Evolutionary conservation across 2,113 vertebrate species (phyloP), one percentile per base, ranked within the genome.

Genomic region (Mobula hypostoma): DNA sequence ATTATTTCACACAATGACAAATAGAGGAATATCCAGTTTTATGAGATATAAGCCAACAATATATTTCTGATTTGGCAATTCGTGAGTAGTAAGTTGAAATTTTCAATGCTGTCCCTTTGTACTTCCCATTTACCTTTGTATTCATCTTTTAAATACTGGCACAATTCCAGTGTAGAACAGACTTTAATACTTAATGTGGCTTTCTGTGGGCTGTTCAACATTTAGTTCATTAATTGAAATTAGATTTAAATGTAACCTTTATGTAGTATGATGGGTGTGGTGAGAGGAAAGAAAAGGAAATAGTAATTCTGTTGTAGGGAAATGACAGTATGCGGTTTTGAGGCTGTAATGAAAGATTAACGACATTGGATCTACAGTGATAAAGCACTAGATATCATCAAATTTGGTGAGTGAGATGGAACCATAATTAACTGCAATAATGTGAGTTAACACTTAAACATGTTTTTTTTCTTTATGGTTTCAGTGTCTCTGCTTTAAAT

Each of bases 1-100:
- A 74, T 85, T 85, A 9, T 40, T 93, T 36, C 68, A 74, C 90
- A 74, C 91, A 93, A 56, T 93, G 70, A 12, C 56, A 70, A 74
- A 76, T 66, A 56, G 70, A 27, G 21, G 90, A 92, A 24, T 92
- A 72, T 15, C 68, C 91, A 76, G 70, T 93, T 74, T 8, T 17
- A 21, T 56, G 91, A 90, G 68, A 74, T 48, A 48, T 2, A 80
- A 40, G 8, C 78, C n/a, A 80, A 36, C 32, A 80, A 80, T 36
- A 29, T 80, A 17, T 82, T 74, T 74, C 21, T 74, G 72, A 24
- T 74, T 19, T 88, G 24, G 63, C 1, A 12, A 93, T 74, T 56
- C 14, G n/a, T 8, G 5, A 74, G 91, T 40, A 74, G 27, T 72
- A 93, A 93, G 74, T 74, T 92, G 19, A 72, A 92, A 12, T 12